Conservation (phyloP, 2,888 invertebrate genomes). For the Heliconius hortense region DNA sequence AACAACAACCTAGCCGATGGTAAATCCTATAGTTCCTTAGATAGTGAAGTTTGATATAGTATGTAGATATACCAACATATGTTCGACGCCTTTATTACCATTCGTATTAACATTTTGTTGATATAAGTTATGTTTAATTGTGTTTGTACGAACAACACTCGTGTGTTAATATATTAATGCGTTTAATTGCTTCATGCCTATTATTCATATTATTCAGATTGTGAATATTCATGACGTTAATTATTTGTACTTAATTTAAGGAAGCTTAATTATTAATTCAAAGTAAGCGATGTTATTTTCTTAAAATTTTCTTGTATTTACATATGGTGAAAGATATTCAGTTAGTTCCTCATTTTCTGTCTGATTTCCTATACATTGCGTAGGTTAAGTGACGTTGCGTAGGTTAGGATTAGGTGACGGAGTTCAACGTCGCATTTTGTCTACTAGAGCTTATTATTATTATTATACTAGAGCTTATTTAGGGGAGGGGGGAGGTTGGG, state of each 20-base stretch:
- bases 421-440: too few species aligned
- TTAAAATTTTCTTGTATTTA: too few species aligned
- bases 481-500: too few species aligned
- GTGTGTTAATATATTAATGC: neutral
- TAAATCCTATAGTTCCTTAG: neutral
- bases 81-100: neutral
- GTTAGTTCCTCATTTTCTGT: too few species aligned
- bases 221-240: neutral
- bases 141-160: neutral
- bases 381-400: too few species aligned
- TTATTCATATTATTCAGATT: slow-evolving; percentile 7
- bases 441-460: too few species aligned
- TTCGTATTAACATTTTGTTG: neutral
- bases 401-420: too few species aligned
- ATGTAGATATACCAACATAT: neutral
- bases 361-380: too few species aligned
- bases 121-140: neutral
- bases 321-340: too few species aligned
- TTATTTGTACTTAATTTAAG: neutral
- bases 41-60: too few species aligned
- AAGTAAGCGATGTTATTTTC: neutral
- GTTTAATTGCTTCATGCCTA: neutral
- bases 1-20: neutral
- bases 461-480: too few species aligned
- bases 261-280: neutral